These are phyloP conservation scores for Odocoileus hemionus DNA, from an alignment of 2,113 vertebrate genomes.

Conservation along the genomic window DNA sequence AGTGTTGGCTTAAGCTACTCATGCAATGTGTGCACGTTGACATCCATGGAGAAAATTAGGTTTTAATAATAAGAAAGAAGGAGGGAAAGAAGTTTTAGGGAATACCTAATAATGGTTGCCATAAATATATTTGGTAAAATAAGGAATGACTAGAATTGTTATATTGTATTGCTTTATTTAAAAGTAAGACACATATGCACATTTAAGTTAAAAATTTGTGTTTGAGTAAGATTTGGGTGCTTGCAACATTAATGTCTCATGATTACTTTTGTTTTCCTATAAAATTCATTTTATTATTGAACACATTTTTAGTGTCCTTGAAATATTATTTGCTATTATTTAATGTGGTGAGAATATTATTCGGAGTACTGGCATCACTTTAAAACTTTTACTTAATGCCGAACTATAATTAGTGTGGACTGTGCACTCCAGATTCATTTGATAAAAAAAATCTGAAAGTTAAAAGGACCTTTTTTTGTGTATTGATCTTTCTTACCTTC, in stretches of 20 bases:
- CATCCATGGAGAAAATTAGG: background rate
- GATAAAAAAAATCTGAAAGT: background rate
- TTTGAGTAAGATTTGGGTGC: background rate
- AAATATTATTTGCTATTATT: background rate
- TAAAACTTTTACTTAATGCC: background rate
- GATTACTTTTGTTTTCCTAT: slow-evolving; percentile 6
- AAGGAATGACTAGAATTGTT: background rate
- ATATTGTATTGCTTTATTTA: background rate
- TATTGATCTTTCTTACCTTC: background rate
- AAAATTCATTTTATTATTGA: slow-evolving; percentile 40
- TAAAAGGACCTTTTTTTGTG: background rate
- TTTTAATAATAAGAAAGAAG: background rate
- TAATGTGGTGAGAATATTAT: background rate
- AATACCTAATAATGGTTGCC: background rate
- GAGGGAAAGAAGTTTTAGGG: background rate
- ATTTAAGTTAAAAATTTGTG: slow-evolving; percentile 34
- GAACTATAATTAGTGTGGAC: background rate
- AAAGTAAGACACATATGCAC: background rate
- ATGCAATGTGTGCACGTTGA: background rate
- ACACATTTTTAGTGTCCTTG: background rate
- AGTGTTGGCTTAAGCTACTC: background rate
- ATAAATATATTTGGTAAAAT: slow-evolving; percentile 1
- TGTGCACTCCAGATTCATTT: background rate
- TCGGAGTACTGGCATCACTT: background rate
- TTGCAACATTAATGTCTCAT: background rate